Conservation (phyloP, 2,113 vertebrate species). For the Oxyura jamaicensis region DNA sequence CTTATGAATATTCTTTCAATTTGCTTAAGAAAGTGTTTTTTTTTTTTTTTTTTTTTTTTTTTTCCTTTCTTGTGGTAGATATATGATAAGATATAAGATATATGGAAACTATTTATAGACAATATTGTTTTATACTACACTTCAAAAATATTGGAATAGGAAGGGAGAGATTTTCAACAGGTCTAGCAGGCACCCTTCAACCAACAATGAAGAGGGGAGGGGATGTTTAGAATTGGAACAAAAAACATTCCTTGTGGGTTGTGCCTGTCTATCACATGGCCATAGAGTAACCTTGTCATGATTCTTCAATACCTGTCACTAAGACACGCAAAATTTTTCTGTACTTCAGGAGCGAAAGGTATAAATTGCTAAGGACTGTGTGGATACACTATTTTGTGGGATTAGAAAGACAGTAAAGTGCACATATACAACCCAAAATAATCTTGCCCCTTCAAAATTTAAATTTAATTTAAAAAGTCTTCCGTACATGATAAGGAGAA, state of each 20-base stretch:
- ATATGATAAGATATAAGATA: background rate
- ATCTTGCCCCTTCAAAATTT: background rate
- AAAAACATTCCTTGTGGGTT: background rate
- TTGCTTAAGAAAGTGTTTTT: background rate
- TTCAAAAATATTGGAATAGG: background rate
- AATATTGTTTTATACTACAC: background rate
- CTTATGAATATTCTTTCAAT: background rate
- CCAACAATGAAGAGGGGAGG: background rate
- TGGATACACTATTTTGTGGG: background rate
- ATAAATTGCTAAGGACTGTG: background rate
- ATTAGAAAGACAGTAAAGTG: background rate
- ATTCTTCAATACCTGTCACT: background rate
- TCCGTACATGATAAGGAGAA: background rate
- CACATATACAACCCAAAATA: background rate
- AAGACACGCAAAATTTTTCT: background rate
- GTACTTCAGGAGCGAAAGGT: background rate
- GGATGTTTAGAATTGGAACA: background rate
- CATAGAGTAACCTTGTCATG: background rate
- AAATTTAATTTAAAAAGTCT: background rate
- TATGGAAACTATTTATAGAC: background rate
- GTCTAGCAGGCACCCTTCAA: background rate
- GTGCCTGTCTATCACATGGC: background rate
- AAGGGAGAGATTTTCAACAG: background rate
- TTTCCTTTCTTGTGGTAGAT: background rate
- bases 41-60: constrained; percentile 11